Conservation (phyloP, 1,140 invertebrate species). For the Drosophila lacteicornis region DNA sequence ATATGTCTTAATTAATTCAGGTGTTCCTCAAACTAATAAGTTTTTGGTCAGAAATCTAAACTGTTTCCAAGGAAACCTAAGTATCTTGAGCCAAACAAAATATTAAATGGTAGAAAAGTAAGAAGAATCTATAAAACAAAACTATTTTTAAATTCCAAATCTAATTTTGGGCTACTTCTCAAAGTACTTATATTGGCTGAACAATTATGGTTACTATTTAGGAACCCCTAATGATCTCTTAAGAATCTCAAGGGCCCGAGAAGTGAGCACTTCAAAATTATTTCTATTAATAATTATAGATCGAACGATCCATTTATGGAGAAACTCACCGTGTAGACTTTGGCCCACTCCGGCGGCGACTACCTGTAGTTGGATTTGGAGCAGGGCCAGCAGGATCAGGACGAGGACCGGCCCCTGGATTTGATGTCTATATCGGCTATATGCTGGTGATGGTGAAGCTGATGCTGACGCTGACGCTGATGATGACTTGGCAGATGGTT, state of each 20-base stretch:
- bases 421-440: not conserved
- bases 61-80: not conserved
- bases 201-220: not conserved
- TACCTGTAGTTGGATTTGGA: constrained; percentile 49
- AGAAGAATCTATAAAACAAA: not conserved
- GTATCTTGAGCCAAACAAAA: not conserved
- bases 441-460: constrained; percentile 8
- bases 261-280: constrained; percentile 6
- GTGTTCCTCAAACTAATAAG: not conserved
- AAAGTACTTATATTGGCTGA: not conserved
- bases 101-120: not conserved
- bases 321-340: constrained; percentile 66
- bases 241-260: constrained; percentile 4
- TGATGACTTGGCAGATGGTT: constrained; percentile 29
- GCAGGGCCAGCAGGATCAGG: constrained; percentile 48
- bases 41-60: not conserved
- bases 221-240: constrained; percentile 1
- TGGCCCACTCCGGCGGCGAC: constrained; percentile 34
- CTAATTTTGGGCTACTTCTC: not conserved
- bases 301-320: constrained; percentile 1
- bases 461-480: not conserved
- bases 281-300: constrained; percentile 10
- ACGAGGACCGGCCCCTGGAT: constrained; percentile 20
- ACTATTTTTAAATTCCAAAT: not conserved
- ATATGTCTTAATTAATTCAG: constrained; percentile 11